Conservation (phyloP, 1,140 invertebrate genomes). For the Heliconius melpomene region DNA sequence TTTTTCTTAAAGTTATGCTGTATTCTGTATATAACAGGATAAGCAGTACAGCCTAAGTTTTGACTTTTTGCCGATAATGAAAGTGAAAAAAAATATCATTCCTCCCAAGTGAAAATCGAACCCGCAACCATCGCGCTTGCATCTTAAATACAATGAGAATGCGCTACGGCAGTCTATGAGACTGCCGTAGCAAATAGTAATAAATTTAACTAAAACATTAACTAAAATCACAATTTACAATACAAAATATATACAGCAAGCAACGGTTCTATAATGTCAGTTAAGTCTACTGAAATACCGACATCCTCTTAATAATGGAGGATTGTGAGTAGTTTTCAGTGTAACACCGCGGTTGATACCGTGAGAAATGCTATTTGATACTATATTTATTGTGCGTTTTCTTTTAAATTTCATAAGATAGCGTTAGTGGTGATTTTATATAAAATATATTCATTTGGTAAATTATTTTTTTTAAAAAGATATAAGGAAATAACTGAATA, state of each 20-base stretch:
- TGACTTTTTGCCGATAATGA: too few species aligned
- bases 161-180: too few species aligned
- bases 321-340: slow-evolving; percentile 10
- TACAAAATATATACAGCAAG: background rate
- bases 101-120: too few species aligned
- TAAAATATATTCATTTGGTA: background rate
- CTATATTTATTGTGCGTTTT: background rate
- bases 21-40: too few species aligned
- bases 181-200: too few species aligned
- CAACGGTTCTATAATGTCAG: background rate
- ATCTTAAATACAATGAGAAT: too few species aligned
- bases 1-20: too few species aligned
- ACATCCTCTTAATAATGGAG: slow-evolving; percentile 3
- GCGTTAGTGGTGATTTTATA: background rate
- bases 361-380: background rate
- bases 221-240: background rate
- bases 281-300: background rate
- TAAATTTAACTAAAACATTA: too few species aligned
- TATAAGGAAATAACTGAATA: too few species aligned
- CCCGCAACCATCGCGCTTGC: background rate
- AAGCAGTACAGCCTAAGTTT: too few species aligned
- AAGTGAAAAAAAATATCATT: too few species aligned
- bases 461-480: background rate
- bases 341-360: background rate
- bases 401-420: background rate